Evolutionary conservation across 2,888 invertebrate genomes (phyloP).

Genomic region (Synergus japonicus): DNA sequence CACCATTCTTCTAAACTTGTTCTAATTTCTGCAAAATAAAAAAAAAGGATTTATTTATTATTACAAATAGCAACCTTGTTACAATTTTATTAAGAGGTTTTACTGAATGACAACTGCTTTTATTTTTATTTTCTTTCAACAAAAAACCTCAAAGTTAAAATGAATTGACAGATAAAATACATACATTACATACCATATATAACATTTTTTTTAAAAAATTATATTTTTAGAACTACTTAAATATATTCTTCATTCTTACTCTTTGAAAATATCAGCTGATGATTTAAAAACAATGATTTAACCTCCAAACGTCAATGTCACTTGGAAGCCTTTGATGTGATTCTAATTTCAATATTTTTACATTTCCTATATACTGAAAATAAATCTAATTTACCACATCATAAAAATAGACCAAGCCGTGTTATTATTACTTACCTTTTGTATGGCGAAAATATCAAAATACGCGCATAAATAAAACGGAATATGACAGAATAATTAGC

Average conservation of each 20-base stretch:
- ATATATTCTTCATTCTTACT: not conserved
- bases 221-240: constrained; percentile 1
- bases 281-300: not conserved
- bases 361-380: not conserved
- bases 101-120: too few species aligned
- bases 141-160: too few species aligned
- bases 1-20: constrained; percentile 42
- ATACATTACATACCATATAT: not conserved
- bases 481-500: too few species aligned
- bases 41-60: not conserved
- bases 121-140: not conserved
- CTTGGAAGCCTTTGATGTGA: constrained; percentile 1
- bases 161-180: not conserved
- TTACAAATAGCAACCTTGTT: not conserved
- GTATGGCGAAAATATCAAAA: not conserved
- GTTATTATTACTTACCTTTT: not conserved
- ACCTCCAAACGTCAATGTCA: constrained; percentile 24
- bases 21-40: constrained; percentile 9
- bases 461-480: too few species aligned
- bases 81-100: too few species aligned
- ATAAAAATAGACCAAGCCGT: not conserved
- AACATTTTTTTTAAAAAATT: not conserved
- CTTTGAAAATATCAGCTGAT: not conserved
- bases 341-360: not conserved
- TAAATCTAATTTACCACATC: not conserved